These are phyloP conservation scores for Camptogramma bilineatum DNA, from an alignment of 2,888 invertebrate genomes.

Conservation along the genomic window DNA sequence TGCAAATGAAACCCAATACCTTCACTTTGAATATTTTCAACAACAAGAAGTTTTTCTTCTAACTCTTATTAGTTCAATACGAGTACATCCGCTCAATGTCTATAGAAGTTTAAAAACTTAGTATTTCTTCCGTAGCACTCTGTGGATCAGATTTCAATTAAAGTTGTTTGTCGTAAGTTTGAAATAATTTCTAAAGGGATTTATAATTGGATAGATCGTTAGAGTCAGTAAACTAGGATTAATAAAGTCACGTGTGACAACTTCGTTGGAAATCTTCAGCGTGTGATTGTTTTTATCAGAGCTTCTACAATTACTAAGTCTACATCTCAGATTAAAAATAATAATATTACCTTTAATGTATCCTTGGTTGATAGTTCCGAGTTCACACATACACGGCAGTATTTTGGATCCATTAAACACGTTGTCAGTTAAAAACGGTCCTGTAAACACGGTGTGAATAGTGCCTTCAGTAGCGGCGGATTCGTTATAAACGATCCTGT, in stretches of 20 bases:
- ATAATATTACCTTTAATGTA: no score
- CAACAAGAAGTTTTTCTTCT: no score
- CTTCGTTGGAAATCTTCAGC: background rate
- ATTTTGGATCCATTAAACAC: no score
- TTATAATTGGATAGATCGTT: conserved; percentile 1
- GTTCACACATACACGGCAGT: no score
- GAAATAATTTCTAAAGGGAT: conserved; percentile 1
- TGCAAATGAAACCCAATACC: no score
- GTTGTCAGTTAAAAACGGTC: no score
- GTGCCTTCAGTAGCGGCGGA: no score
- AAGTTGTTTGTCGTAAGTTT: conserved; percentile 1
- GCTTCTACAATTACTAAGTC: background rate
- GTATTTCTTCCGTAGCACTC: background rate
- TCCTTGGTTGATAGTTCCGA: no score
- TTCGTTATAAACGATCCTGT: no score
- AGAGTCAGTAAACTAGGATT: background rate
- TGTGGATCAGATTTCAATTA: conserved; percentile 3
- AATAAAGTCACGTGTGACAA: conserved; percentile 3
- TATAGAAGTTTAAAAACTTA: background rate
- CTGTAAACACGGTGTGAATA: no score
- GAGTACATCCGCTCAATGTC: background rate
- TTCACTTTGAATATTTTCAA: no score
- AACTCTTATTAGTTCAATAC: background rate
- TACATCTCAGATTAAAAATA: no score
- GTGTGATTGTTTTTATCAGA: background rate